Evolutionary conservation across 2,113 vertebrate species (phyloP).

Genomic region (Egretta garzetta): DNA sequence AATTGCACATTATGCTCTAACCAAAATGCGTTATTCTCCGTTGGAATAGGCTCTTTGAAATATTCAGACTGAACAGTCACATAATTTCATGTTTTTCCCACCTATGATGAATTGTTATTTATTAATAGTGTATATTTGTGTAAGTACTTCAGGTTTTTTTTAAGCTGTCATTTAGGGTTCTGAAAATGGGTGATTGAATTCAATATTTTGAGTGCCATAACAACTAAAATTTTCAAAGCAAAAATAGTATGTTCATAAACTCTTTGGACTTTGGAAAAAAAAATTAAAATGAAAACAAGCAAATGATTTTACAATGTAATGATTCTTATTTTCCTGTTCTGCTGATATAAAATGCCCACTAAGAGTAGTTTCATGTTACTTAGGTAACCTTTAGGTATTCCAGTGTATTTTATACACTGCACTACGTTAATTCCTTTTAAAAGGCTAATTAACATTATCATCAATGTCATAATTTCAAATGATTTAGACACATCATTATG

Average conservation of each 20-base stretch:
- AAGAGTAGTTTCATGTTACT: background rate
- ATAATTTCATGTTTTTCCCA: background rate
- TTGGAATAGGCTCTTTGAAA: background rate
- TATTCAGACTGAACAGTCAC: background rate
- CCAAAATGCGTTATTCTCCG: background rate
- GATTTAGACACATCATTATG: conserved; percentile 16
- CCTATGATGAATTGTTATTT: background rate
- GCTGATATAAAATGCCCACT: background rate
- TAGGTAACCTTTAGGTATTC: background rate
- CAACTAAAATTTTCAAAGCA: background rate
- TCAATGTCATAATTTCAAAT: conserved; percentile 44
- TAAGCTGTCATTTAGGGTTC: background rate
- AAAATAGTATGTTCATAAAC: background rate
- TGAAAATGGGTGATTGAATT: background rate
- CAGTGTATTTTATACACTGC: background rate
- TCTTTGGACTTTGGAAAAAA: background rate
- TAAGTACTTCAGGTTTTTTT: background rate
- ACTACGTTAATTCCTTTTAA: background rate
- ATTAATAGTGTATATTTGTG: background rate
- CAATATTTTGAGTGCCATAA: background rate
- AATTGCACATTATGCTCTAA: background rate
- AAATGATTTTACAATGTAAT: background rate
- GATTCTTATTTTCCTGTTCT: background rate
- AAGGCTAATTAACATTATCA: conserved; percentile 18
- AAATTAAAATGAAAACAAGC: background rate